Base-by-base conservation (phyloP, 1,140 invertebrate genomes). In the Phthorimaea operculella region DNA sequence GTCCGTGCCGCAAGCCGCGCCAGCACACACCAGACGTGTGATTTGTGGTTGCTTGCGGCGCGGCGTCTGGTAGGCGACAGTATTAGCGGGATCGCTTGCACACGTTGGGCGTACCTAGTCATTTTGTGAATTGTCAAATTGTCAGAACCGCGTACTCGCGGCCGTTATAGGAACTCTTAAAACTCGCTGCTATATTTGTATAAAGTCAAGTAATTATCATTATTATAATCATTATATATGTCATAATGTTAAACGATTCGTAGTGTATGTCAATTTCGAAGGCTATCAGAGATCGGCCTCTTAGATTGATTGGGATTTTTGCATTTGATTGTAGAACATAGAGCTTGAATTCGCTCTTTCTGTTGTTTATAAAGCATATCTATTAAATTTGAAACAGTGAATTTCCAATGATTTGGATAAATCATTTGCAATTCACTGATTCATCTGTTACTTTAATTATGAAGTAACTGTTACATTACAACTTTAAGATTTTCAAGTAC, bases 151-250 rank as follows among this genome's bases (percentile, higher is more conserved):
- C 74, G 67, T 62, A 65, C 57, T 70, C 70, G 84, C 81, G 84
- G 78, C 85, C 72, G 75, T 79, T 83, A 86, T 86, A 87, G 85
- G 85, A 87, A 87, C 85, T 87, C 85, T 86, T 84, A 87, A 87
- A 86, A 87, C 85, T 87, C 85, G 85, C 85, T 87, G 84, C 83
- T 86, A 74, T 86, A 86, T 84, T 80, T 87, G 85, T 86, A 85
- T 83, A 86, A 85, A 86, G 77, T 83, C 79, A 81, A 82, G 70
- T 85, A 81, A 87, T 85, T 80, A 83, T 81, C 72, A 72, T 84
- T 76, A 79, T 83, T 76, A 86, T 85, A 76, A 77, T 82, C 67
- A 72, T 81, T 72, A 76, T 84, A 77, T 79, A 81, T 82, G 75
- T 83, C 82, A 78, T 85, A 76, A 78, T 74, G 67, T 84, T 86